These are phyloP conservation scores for Crocidura indochinensis DNA, from an alignment of 2,797 vertebrate genomes.

Conservation along the genomic window DNA sequence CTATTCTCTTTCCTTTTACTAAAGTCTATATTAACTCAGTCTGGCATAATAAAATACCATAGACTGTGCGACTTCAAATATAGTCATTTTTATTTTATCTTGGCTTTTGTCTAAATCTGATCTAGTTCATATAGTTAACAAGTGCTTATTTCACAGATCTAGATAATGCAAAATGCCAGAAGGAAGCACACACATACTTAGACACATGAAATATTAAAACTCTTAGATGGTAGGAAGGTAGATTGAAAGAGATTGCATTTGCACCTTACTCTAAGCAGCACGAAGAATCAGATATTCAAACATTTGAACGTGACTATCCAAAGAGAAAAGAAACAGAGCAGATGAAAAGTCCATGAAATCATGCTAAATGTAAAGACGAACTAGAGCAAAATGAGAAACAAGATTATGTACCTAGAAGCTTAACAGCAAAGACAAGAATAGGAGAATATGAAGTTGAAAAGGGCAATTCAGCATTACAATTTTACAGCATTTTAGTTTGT, in stretches of 20 bases:
- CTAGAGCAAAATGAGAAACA: not conserved
- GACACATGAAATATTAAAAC: too few relatives aligned
- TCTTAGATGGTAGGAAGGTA: not conserved
- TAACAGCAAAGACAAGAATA: not conserved
- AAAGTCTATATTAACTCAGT: too few relatives aligned
- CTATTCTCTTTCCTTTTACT: too few relatives aligned
- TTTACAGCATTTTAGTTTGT: not conserved
- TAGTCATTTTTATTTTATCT: not conserved
- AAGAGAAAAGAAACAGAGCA: not conserved
- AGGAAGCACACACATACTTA: not conserved
- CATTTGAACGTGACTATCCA: not conserved
- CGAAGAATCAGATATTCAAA: constrained; percentile 7
- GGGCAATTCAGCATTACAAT: not conserved
- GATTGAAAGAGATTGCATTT: not conserved
- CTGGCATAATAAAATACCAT: too few relatives aligned
- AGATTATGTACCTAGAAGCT: not conserved
- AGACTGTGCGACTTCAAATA: not conserved
- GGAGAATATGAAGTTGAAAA: not conserved
- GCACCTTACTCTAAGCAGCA: not conserved
- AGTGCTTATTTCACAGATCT: not conserved
- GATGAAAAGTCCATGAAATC: not conserved
- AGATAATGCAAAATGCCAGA: not conserved
- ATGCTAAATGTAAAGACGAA: not conserved
- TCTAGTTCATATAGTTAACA: not conserved
- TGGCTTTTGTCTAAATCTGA: not conserved